phyloP scores from a whole-genome alignment of 2,113 vertebrate genomes.

The Scopus umbretta region DNA sequence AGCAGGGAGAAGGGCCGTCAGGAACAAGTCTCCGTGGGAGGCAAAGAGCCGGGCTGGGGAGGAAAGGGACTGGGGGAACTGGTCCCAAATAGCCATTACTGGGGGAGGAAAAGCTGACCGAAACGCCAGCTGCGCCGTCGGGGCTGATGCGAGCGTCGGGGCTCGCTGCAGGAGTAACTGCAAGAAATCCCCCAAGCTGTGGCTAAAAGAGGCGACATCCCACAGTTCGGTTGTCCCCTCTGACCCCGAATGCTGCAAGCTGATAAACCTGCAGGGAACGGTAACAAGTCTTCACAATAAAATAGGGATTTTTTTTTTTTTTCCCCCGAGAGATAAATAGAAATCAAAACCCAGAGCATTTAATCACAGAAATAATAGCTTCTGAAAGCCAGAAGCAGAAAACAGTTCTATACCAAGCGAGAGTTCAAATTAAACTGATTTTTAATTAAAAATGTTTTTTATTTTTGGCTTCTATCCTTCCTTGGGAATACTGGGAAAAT shows the following conservation, averaged over 20 bases:
- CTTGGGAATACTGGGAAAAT: background rate
- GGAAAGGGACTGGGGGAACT: background rate
- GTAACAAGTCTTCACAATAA: background rate
- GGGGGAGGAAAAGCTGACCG: no score
- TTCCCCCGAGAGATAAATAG: background rate
- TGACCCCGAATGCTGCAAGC: rapidly evolving
- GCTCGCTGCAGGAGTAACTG: rapidly evolving
- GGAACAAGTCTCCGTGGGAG: background rate
- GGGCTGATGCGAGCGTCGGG: rapidly evolving
- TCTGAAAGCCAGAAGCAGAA: background rate
- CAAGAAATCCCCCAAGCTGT: background rate
- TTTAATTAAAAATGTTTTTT: background rate
- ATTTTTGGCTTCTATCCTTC: background rate
- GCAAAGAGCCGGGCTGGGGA: background rate
- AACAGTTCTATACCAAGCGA: background rate
- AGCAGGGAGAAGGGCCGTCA: background rate
- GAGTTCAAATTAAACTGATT: background rate
- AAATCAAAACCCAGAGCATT: rapidly evolving
- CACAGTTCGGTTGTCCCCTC: background rate
- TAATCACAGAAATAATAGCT: background rate
- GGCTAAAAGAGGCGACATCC: no score
- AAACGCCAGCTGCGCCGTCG: rapidly evolving
- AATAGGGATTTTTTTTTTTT: background rate
- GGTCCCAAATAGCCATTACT: background rate
- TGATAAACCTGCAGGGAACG: background rate